Evolutionary conservation across 2,113 vertebrate species (phyloP), one percentile per base, ranked within the genome.

Genomic region (Tachysurus fulvidraco): DNA sequence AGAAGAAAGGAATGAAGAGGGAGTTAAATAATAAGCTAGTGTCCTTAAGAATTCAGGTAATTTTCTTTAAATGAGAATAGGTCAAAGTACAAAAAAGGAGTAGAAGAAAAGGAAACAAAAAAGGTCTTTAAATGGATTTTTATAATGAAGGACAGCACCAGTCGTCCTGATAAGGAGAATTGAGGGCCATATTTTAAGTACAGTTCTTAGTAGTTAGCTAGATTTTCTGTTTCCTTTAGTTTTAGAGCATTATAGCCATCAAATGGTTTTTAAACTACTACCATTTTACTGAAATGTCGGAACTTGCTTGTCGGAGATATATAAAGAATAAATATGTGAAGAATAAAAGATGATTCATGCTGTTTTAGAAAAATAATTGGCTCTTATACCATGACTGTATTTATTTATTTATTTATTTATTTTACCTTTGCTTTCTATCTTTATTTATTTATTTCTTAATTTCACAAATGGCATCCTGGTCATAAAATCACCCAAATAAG

Each of bases 21-120:
- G 87, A 90, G 80, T 19, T 81, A 62, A 62, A 46, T 1, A 60
- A 83, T 46, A 65, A 52, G 54, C 28, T 21, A n/a, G 10, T 44
- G 14, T 83, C 44, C 41, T 28, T 57, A 80, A 5, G 1, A 59
- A 4, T 80, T 76, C 54, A 57, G 10, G 30, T 30, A 21, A 79
- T 54, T 55, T n/a, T 55, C 13, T 78, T 55, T 9, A 54, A 78
- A 54, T 30, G n/a, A 54, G 13, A 77, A 16, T 21, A 36, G 16
- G 50, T 9, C 17, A 36, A 57, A 21, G 17, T 76, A 12, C 3
- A 30, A 41, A 71, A 77, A 52, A 77, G 14, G 25, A 76, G 2
- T 46, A 14, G 76, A 59, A 36, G 19, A 57, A 57, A 80, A 25
- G 21, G 17, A 41, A 36, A 80, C 4, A 41, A 50, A 50, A 50